These are phyloP conservation scores for Melopsittacus undulatus DNA, from an alignment of 2,797 vertebrate genomes.

Conservation along the genomic window DNA sequence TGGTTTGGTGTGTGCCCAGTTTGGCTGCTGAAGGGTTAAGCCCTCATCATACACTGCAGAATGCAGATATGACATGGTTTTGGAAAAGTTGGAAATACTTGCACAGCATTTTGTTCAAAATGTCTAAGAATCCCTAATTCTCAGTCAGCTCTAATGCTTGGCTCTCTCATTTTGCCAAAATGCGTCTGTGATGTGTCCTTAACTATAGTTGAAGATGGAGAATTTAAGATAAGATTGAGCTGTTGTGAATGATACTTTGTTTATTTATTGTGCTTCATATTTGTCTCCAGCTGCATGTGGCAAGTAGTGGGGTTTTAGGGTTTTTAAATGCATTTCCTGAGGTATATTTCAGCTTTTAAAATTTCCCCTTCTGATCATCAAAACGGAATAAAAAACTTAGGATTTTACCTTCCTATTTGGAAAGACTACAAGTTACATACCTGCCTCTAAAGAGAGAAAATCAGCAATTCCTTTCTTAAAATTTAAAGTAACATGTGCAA, in stretches of 20 bases:
- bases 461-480: background rate
- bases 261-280: background rate
- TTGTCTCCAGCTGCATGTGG: background rate
- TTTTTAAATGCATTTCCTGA: background rate
- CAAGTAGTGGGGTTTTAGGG: rapidly evolving
- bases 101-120: background rate
- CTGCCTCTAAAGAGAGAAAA: background rate
- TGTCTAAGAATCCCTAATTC: background rate
- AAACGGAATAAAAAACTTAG: background rate
- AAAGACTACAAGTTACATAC: background rate
- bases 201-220: background rate
- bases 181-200: background rate
- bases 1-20: background rate
- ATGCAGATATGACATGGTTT: background rate
- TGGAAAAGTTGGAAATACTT: background rate
- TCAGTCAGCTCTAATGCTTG: background rate
- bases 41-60: background rate
- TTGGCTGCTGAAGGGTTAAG: background rate
- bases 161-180: background rate
- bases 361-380: background rate
- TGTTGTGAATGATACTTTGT: background rate
- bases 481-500: background rate
- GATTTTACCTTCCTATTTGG: background rate
- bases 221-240: background rate
- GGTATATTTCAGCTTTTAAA: background rate